Evolutionary conservation across 2,797 vertebrate species (phyloP).

Genomic region (Galaxias olidus): DNA sequence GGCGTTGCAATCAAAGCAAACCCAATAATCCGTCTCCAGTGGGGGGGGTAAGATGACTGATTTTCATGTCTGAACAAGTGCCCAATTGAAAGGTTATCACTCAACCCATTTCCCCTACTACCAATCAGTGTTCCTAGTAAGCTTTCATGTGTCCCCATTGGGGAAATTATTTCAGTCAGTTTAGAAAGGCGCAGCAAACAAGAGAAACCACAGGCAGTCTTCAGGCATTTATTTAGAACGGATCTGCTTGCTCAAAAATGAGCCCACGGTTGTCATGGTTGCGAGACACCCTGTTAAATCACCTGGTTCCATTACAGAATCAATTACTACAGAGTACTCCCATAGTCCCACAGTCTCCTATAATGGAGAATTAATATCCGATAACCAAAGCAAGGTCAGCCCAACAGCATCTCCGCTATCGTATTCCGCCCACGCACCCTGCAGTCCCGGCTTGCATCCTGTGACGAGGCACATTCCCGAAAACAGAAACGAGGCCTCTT

Average conservation of each 20-base stretch:
- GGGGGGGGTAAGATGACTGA: conserved; percentile 15
- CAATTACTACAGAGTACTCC: conserved; percentile 88
- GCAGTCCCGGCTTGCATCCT: not conserved
- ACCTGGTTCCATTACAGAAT: conserved; percentile 95
- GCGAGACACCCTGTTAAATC: conserved; percentile 86
- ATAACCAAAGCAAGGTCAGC: conserved; percentile 78
- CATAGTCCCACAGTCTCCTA: conserved; percentile 72
- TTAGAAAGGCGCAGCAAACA: conserved; percentile 50
- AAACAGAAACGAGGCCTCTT: not conserved
- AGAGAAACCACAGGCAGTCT: conserved; percentile 70
- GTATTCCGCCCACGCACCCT: not conserved
- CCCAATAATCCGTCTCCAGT: conserved; percentile 26
- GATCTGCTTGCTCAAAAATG: conserved; percentile 78
- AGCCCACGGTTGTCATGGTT: conserved; percentile 85
- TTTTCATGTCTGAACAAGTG: no score
- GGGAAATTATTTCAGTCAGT: conserved; percentile 46
- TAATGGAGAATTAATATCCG: conserved; percentile 81
- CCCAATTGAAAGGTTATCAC: not conserved
- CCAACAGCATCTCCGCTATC: conserved; percentile 18
- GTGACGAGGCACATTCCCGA: conserved; percentile 23
- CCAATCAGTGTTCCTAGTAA: not conserved
- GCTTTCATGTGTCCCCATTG: conserved; percentile 49
- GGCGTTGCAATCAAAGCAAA: conserved; percentile 38
- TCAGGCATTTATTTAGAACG: conserved; percentile 83
- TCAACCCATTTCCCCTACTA: not conserved